Evolutionary conservation across 2,113 vertebrate genomes (phyloP).

Genomic region (Proterorhinus semilunaris): DNA sequence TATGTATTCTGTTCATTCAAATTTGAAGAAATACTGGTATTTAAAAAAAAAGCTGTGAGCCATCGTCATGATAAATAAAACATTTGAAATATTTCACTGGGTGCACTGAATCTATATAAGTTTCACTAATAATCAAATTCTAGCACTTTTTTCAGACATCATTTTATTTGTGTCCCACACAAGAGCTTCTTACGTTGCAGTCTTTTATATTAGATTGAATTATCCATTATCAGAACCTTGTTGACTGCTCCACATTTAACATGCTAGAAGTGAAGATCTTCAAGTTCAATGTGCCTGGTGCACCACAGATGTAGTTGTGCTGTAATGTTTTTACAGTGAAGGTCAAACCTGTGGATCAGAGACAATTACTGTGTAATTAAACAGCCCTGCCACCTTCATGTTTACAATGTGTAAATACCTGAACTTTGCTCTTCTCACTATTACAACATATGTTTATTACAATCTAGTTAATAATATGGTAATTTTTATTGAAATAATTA

Average conservation of each 20-base stretch:
- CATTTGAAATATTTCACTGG: not conserved
- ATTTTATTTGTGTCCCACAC: not conserved
- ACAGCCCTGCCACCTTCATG: conserved; percentile 61
- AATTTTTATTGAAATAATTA: conserved; percentile 65
- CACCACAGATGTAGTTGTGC: conserved; percentile 35
- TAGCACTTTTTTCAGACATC: not conserved
- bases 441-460: conserved; percentile 73
- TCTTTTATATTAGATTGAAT: not conserved
- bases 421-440: conserved; percentile 73
- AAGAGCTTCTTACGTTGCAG: not conserved
- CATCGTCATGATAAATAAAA: not conserved
- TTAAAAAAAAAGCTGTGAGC: not conserved
- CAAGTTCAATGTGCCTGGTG: conserved; percentile 66
- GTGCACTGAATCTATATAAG: conserved; percentile 4
- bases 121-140: not conserved
- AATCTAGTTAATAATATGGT: conserved; percentile 69
- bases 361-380: conserved; percentile 80
- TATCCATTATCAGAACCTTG: not conserved
- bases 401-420: conserved; percentile 77
- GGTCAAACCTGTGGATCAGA: conserved; percentile 66
- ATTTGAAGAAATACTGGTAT: not conserved
- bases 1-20: not conserved
- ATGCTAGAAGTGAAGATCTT: conserved; percentile 22
- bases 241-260: not conserved
- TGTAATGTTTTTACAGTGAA: conserved; percentile 58